Evolutionary conservation across 2,888 invertebrate genomes (phyloP), one percentile per base, ranked within the genome.

Genomic region (Esperia sulphurella): DNA sequence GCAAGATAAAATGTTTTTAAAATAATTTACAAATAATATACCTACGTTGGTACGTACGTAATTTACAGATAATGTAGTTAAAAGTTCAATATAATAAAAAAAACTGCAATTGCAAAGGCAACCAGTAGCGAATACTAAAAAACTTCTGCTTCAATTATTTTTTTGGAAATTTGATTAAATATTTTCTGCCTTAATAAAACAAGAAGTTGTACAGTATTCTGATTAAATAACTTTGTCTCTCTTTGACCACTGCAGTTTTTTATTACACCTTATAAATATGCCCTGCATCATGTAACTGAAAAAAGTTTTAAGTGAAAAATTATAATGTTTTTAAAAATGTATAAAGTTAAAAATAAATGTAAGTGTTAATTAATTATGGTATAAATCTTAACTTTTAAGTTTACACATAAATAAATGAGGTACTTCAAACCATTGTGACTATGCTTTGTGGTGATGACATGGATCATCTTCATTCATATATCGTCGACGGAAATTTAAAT

Each of bases 351-450:
- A 28, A 28, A 37, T 35, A 37, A 14, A 43, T 31, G 14, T 28
- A 38, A 38, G 12, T 13, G 14, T 28, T 43, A 35, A 35, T 12
- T 28, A 43, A n/a, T 21, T 28, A 41, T 10, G 28, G 9, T 41
- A 41, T 38, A 38, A 21, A 28, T 33, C 14, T 14, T 40, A 48
- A 48, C 44, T 14, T 45, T 8, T 21, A 37, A 7, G 37, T 37
- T 10, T 39, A 21, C 39, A 29, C 14, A 14, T 39, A 80, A 77
- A 73, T 80, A 84, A 85, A 88, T 89, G 89, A 89, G 88, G 89
- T 89, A 89, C 80, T 75, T 83, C 79, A 82, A 86, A 86, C 80
- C 78, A 81, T 83, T 86, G 80, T 86, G 87, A 88, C 86, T 87
- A 83, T 75, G 67, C 56, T 71, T 65, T 70, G 74, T 67, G 68